Conservation (phyloP, 2,888 invertebrate genomes). For the Dynastes grantii region DNA sequence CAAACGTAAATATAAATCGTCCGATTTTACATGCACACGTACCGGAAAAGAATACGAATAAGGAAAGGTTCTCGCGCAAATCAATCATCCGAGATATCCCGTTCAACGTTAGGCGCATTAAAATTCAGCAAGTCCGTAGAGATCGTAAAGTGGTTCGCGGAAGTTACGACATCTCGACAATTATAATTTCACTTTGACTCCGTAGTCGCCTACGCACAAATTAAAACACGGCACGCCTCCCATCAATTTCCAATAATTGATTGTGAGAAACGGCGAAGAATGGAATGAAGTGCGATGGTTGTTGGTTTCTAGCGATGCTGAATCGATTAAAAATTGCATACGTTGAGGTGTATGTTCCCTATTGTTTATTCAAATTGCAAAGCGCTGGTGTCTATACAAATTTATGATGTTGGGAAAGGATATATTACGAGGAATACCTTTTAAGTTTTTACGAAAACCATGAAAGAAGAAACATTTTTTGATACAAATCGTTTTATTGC, state of each 20-base stretch:
- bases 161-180: conserved; percentile 10
- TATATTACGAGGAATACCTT: no score
- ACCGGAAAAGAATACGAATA: conserved; percentile 1
- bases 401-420: no score
- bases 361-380: no score
- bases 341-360: no score
- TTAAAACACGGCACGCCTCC: neutral
- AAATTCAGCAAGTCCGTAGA: conserved; percentile 4
- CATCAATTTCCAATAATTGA: conserved; percentile 4
- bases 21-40: neutral
- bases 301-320: no score
- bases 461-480: no score
- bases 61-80: neutral
- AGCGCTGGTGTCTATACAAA: no score
- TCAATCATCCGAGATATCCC: neutral
- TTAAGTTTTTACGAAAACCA: no score
- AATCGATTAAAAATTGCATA: no score
- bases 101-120: neutral
- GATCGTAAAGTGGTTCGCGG: neutral
- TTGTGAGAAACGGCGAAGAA: conserved; percentile 6
- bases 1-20: no score
- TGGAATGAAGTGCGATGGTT: neutral
- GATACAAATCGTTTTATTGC: no score
- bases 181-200: conserved; percentile 12
- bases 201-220: neutral